phyloP scores from a whole-genome alignment of 1,140 invertebrate species.

The Lepidotrigona ventralis region DNA sequence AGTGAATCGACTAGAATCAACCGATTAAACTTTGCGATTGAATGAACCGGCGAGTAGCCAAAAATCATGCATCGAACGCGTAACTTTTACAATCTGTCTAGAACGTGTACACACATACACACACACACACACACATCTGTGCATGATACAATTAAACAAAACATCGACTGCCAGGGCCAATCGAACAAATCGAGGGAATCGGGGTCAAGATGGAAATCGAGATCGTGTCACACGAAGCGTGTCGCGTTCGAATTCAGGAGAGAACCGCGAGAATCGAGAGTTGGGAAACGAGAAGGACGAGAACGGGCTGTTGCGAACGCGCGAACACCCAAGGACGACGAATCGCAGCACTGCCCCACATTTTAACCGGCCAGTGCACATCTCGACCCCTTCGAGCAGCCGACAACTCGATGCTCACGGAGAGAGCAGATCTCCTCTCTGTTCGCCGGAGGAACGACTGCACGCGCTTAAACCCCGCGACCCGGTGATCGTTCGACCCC shows the following conservation, averaged over 20 bases:
- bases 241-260: neutral
- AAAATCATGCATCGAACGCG: neutral
- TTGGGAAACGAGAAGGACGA: neutral
- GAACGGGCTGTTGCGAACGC: constrained; percentile 15
- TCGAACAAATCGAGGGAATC: neutral
- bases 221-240: neutral
- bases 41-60: neutral
- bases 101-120: too few relatives aligned
- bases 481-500: constrained; percentile 47
- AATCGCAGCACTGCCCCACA: constrained; percentile 57
- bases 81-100: neutral
- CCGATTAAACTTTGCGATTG: too few relatives aligned
- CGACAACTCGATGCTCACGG: constrained; percentile 34
- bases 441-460: constrained; percentile 42
- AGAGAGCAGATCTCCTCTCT: neutral
- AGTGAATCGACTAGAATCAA: too few relatives aligned
- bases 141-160: neutral
- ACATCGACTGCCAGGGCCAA: neutral
- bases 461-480: constrained; percentile 42
- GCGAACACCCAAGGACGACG: constrained; percentile 63
- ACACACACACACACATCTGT: neutral
- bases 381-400: constrained; percentile 46
- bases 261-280: neutral
- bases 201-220: constrained; percentile 11
- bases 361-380: constrained; percentile 60